Evolutionary conservation across 2,888 invertebrate genomes (phyloP).

Genomic region (Drosophila kuntzei): DNA sequence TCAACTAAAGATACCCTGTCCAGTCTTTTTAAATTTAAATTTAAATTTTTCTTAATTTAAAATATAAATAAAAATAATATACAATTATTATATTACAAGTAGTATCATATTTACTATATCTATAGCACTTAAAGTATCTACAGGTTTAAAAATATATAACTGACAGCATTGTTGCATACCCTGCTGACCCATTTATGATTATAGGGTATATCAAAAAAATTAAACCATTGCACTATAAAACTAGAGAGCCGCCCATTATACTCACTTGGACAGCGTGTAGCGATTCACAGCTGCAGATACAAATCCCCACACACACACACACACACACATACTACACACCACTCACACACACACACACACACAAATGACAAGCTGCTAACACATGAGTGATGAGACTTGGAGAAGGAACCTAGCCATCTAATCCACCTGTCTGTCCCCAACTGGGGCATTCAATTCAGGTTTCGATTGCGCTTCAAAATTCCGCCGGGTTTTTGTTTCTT

Average conservation of each 20-base stretch:
- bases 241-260: slow-evolving; percentile 33
- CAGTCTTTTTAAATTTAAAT: no score
- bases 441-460: slow-evolving; percentile 46
- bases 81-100: no score
- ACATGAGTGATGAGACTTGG: slow-evolving; percentile 38
- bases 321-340: slow-evolving; percentile 8
- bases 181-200: background rate
- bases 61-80: no score
- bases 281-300: slow-evolving; percentile 49
- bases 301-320: slow-evolving; percentile 17
- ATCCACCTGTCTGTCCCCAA: slow-evolving; percentile 37
- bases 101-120: background rate
- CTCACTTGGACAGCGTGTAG: slow-evolving; percentile 30
- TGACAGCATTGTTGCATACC: background rate
- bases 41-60: background rate
- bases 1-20: background rate
- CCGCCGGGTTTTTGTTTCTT: slow-evolving; percentile 8
- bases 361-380: slow-evolving; percentile 23
- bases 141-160: background rate
- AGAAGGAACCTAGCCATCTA: slow-evolving; percentile 12
- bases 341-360: slow-evolving; percentile 5
- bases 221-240: slow-evolving; percentile 37
- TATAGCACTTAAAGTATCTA: background rate
- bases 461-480: slow-evolving; percentile 61
- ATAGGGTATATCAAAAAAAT: slow-evolving; percentile 21